Evolutionary conservation across 2,888 invertebrate species (phyloP).

Genomic region (Clistopyga incitator): DNA sequence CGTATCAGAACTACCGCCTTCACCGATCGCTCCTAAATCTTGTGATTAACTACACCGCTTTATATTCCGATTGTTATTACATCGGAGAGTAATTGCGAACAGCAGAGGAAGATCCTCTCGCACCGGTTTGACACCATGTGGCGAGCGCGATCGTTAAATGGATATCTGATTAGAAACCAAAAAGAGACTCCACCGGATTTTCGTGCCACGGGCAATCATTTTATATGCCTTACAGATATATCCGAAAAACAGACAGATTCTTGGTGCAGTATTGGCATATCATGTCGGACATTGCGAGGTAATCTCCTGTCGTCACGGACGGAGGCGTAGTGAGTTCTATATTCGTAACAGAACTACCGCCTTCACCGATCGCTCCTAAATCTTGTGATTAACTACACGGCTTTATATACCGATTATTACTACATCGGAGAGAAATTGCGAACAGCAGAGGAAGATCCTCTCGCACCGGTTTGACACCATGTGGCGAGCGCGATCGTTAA

Average conservation of each 20-base stretch:
- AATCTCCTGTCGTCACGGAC: conserved; percentile 14
- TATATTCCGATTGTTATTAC: conserved; percentile 58
- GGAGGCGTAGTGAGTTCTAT: not conserved
- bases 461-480: conserved; percentile 61
- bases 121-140: conserved; percentile 63
- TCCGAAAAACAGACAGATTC: not conserved
- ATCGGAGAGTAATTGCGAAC: conserved; percentile 56
- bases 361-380: conserved; percentile 31
- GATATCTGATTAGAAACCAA: conserved; percentile 65
- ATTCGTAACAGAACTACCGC: conserved; percentile 1
- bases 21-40: conserved; percentile 37
- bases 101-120: conserved; percentile 41
- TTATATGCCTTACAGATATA: not conserved
- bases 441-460: conserved; percentile 42
- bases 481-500: conserved; percentile 66
- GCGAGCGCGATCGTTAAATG: conserved; percentile 66
- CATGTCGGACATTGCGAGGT: not conserved
- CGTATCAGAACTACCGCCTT: not conserved
- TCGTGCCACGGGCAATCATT: conserved; percentile 18
- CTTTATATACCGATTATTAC: conserved; percentile 60
- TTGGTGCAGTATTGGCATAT: not conserved
- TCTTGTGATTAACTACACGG: conserved; percentile 55
- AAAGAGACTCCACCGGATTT: conserved; percentile 20
- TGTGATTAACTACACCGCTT: conserved; percentile 58
- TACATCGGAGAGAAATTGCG: conserved; percentile 58